phyloP scores from a whole-genome alignment of 2,888 invertebrate species.

The Polylopha cassiicola region DNA sequence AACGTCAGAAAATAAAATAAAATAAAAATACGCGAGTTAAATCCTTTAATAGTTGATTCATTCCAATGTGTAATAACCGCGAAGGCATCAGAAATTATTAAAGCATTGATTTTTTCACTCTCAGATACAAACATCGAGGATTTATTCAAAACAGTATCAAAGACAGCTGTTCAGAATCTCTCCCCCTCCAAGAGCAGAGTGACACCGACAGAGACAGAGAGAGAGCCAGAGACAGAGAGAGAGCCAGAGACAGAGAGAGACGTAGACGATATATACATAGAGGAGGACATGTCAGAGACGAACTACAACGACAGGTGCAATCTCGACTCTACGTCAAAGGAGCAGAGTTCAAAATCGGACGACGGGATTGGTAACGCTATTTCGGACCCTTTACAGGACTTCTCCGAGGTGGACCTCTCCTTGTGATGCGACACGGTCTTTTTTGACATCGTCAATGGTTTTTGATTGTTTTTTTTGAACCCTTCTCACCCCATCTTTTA shows the following conservation, averaged over 20 bases:
- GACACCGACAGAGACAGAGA: constrained; percentile 45
- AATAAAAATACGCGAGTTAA: too few species aligned
- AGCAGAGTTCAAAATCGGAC: constrained; percentile 4
- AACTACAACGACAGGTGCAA: constrained; percentile 28
- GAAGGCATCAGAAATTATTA: too few species aligned
- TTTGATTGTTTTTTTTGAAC: too few species aligned
- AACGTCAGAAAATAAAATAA: too few species aligned
- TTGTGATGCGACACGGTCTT: constrained; percentile 54
- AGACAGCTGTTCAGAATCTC: constrained; percentile 56
- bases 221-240: too few species aligned
- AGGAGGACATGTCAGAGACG: constrained; percentile 37
- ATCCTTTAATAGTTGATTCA: too few species aligned
- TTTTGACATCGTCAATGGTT: constrained; percentile 36
- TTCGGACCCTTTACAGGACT: constrained; percentile 49
- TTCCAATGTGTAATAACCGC: too few species aligned
- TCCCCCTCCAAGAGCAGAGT: constrained; percentile 49
- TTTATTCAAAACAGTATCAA: constrained; percentile 65
- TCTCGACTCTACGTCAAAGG: constrained; percentile 9
- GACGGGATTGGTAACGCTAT: constrained; percentile 22
- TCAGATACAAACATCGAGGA: constrained; percentile 45
- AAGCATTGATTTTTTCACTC: too few species aligned
- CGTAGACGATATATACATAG: constrained; percentile 42
- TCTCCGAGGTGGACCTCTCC: constrained; percentile 54
- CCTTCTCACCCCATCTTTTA: too few species aligned
- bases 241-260: too few species aligned